These are phyloP conservation scores for Drosophila quinaria DNA, from an alignment of 2,888 invertebrate genomes.

Conservation along the genomic window DNA sequence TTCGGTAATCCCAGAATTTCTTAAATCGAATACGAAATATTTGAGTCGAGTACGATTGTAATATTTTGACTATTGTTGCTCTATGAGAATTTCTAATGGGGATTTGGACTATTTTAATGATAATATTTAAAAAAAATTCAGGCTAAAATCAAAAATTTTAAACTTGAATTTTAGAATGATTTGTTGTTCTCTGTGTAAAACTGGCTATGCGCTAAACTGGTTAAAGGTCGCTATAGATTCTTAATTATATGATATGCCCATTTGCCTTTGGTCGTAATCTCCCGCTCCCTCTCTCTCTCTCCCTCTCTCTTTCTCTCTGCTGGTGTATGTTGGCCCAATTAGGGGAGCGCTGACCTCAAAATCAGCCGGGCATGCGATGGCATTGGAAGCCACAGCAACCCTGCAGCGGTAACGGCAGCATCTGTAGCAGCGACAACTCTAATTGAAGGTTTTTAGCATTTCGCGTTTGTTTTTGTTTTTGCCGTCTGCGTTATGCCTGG, in stretches of 20 bases:
- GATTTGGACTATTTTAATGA: too few relatives aligned
- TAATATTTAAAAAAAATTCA: too few relatives aligned
- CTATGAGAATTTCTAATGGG: too few relatives aligned
- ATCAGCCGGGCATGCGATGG: conserved; percentile 66
- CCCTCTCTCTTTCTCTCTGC: conserved; percentile 7
- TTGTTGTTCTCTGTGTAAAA: neutral
- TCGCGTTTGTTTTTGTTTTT: conserved; percentile 58
- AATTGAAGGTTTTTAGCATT: conserved; percentile 76
- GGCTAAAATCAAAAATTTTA: too few relatives aligned
- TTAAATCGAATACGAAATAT: too few relatives aligned
- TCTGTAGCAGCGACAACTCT: conserved; percentile 45
- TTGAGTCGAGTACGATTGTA: too few relatives aligned
- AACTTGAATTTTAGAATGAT: too few relatives aligned
- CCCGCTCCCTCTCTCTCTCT: neutral
- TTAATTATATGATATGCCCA: conserved; percentile 51
- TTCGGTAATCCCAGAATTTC: too few relatives aligned
- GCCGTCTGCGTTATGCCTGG: conserved; percentile 61
- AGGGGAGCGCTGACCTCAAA: conserved; percentile 66
- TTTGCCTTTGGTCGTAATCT: conserved; percentile 25
- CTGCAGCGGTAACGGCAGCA: conserved; percentile 29
- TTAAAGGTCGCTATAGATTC: conserved; percentile 1
- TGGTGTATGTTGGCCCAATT: conserved; percentile 58
- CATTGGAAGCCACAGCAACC: conserved; percentile 60
- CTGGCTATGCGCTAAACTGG: conserved; percentile 1
- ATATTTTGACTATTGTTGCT: too few relatives aligned